Conservation (phyloP, 2,888 invertebrate species). For the Polyommatus iphigenia region DNA sequence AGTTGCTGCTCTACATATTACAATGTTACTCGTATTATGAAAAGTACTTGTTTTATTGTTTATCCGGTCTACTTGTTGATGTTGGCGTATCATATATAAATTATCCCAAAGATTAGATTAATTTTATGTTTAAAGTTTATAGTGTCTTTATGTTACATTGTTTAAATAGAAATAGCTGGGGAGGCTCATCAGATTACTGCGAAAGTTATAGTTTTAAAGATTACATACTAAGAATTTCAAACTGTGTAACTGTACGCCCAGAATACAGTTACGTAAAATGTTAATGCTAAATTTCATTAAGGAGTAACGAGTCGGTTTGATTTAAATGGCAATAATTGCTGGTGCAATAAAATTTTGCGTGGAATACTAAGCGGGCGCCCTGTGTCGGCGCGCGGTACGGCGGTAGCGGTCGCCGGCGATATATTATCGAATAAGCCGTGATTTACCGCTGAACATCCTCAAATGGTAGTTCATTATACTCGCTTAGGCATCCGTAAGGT, state of each 20-base stretch:
- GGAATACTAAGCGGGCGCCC: conserved; percentile 32
- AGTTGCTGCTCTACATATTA: background rate
- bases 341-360: conserved; percentile 31
- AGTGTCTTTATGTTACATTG: conserved; percentile 8
- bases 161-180: background rate
- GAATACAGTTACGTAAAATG: background rate
- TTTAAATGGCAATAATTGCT: conserved; percentile 26
- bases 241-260: background rate
- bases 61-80: conserved; percentile 7
- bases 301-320: background rate
- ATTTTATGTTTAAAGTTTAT: conserved; percentile 7
- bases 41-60: conserved; percentile 24
- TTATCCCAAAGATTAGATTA: conserved; percentile 15
- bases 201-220: background rate
- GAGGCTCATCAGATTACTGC: conserved; percentile 1
- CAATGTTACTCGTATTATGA: conserved; percentile 2
- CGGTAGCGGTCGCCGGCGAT: conserved; percentile 28
- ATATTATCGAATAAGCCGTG: conserved; percentile 42
- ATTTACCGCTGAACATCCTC: conserved; percentile 43
- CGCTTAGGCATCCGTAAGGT: conserved; percentile 45
- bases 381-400: conserved; percentile 1
- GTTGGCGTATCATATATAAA: background rate
- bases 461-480: conserved; percentile 46
- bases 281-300: conserved; percentile 16
- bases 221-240: background rate